Base-by-base conservation (phyloP, 2,888 invertebrate species). In the Lampropteryx suffumata region DNA sequence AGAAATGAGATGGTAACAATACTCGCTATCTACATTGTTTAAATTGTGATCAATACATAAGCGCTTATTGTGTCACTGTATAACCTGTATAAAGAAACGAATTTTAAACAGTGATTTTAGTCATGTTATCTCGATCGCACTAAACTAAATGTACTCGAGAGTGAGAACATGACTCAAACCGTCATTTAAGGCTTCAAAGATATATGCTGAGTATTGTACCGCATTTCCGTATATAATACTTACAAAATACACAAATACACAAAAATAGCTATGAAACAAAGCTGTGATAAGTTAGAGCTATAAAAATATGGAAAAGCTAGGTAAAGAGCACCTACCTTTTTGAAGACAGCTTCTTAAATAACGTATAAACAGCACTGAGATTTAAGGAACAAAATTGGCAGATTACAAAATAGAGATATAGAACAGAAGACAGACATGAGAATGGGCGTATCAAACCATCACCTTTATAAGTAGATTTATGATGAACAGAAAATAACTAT, bases 371-470 rank as follows among this genome's bases (percentile, higher is more conserved):
- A 62, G 54, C 64, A 67, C 66, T 52, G 21, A 65, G 43, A 59
- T 55, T 48, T 54, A 60, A 55, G 64, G 50, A 57, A 47, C 55
- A 34, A 13, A n/a, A 32, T 28, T 48, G 42, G 64, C 48, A 7
- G 9, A 47, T 47, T 41, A 45, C 45, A 48, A 60, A 55, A 61
- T 44, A 51, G 56, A 52, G 67, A 63, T 65, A 64, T 65, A 53
- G 62, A 66, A 65, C 57, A 68, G 62, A 67, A 74, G 67, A 71
- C 67, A 78, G 73, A 79, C 68, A 72, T 68, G 66, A 69, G 39
- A 67, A 65, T 71, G 68, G 76, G 67, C 82, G 85, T 87, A 89
- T 88, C 89, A 88, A 89, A 89, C 89, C 89, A 83, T 84, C 89
- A 90, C 89, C 89, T n/a, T n/a, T n/a, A 76, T 83, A 82, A 84